phyloP scores from a whole-genome alignment of 2,797 vertebrate genomes.

The Dermochelys coriacea region DNA sequence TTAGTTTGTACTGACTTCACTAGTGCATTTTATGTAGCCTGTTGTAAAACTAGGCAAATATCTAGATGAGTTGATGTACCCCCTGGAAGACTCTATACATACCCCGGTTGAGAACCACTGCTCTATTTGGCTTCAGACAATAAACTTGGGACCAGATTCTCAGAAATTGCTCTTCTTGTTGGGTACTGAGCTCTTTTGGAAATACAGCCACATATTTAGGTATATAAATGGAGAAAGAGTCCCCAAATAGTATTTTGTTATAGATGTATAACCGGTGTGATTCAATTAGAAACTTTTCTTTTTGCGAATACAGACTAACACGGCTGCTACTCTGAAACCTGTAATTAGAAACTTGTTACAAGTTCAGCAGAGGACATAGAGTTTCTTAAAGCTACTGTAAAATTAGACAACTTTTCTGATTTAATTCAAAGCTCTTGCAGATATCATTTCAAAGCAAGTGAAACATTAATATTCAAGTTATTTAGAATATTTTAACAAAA shows the following conservation, averaged over 20 bases:
- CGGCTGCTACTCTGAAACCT: no score
- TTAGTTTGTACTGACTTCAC: no score
- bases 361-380: background rate
- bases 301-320: no score
- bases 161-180: background rate
- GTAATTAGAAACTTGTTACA: background rate
- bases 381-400: background rate
- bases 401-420: background rate
- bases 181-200: background rate
- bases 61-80: no score
- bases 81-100: no score
- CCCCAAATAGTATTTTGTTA: background rate
- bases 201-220: background rate
- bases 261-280: background rate
- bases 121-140: background rate
- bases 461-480: slow-evolving; percentile 2
- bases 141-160: background rate
- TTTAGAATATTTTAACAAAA: slow-evolving; percentile 27
- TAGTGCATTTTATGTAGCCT: no score
- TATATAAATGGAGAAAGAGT: background rate
- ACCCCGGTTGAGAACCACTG: no score
- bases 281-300: background rate
- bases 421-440: background rate
- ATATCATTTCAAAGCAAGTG: background rate
- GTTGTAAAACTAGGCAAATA: no score